A percentile compares a stretch with the other conserved stretches of the same genome.
Conservation (phyloP, 2,113 vertebrate species). For the Lycaon pictus region DNA sequence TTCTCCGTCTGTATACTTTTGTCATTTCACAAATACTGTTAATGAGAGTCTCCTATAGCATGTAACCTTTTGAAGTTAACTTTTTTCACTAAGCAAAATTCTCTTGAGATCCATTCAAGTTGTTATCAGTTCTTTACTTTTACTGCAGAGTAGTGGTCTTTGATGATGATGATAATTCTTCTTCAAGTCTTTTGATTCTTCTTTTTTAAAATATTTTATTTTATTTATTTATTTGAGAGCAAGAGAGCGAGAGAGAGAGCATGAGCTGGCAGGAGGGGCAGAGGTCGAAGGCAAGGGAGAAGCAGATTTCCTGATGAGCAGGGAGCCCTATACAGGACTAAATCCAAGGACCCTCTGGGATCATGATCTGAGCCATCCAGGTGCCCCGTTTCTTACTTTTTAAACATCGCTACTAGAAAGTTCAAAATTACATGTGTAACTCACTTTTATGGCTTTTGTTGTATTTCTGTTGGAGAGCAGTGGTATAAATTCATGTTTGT, state of each 20-base stretch:
- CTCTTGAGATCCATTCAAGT: background rate
- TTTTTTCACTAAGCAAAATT: background rate
- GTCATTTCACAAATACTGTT: constrained; percentile 6
- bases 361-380: background rate
- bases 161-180: background rate
- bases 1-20: background rate
- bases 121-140: background rate
- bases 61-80: background rate
- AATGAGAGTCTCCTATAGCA: background rate
- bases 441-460: background rate
- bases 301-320: background rate
- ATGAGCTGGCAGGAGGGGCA: background rate
- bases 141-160: background rate
- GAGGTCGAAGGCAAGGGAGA: background rate
- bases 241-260: background rate
- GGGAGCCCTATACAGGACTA: background rate
- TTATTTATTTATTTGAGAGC: background rate
- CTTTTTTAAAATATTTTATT: background rate
- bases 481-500: background rate
- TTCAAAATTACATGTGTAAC: too few species aligned
- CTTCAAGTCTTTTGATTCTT: background rate
- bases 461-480: background rate
- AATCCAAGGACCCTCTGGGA: background rate
- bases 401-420: background rate
- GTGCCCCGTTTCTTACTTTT: background rate